Evolutionary conservation across 2,797 vertebrate genomes (phyloP).

Genomic region (Margarornis squamiger): DNA sequence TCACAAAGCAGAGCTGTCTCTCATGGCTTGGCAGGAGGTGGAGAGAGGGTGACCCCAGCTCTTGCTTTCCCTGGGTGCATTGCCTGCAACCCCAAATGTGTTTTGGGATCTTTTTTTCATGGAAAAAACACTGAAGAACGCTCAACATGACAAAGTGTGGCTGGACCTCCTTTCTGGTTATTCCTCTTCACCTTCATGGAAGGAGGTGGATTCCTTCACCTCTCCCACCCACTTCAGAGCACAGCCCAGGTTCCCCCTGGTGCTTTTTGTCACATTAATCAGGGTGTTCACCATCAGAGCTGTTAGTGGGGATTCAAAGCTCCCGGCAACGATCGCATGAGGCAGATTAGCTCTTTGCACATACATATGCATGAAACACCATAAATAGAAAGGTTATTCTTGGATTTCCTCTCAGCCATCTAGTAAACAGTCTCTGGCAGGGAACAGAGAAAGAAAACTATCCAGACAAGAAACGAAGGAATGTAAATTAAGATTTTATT

Average conservation of each 20-base stretch:
- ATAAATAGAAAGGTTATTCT: constrained; percentile 68
- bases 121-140: neutral
- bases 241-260: neutral
- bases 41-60: neutral
- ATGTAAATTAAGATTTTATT: constrained; percentile 33
- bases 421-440: constrained; percentile 64
- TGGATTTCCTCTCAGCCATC: constrained; percentile 57
- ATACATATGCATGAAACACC: constrained; percentile 67
- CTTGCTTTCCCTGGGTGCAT: accelerated
- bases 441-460: constrained; percentile 20
- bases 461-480: neutral
- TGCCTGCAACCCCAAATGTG: neutral
- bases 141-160: accelerated
- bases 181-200: neutral
- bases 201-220: neutral
- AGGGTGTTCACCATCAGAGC: neutral
- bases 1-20: neutral
- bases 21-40: neutral
- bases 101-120: neutral
- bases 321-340: neutral
- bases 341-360: constrained; percentile 41
- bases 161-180: neutral
- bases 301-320: neutral
- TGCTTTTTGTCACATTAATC: neutral
- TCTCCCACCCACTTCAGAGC: neutral